Evolutionary conservation across 1,140 invertebrate genomes (phyloP), one percentile per base, ranked within the genome.

Genomic region (Mizuhopecten yessoensis): DNA sequence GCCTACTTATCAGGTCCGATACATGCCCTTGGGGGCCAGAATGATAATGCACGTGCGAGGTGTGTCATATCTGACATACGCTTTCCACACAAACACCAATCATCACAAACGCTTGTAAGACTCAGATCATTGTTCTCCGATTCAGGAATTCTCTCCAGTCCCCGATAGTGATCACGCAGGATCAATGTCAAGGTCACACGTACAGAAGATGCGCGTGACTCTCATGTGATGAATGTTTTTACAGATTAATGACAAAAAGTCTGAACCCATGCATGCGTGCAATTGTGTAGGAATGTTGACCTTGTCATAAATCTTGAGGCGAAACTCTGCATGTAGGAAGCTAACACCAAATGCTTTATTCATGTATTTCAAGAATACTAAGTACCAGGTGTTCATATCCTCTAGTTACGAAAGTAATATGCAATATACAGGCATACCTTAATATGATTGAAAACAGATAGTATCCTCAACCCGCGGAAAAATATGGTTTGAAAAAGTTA

Each of bases 1-100:
- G 57, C 29, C 57, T 75, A 75, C 23, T 75, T 75, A 75, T 75
- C 57, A 17, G 57, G 23, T 17, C 5, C 23, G 57, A 75, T 75
- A 75, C 57, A 75, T 75, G n/a, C 57, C 57, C 57, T 29, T 9
- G 57, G 57, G n/a, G 57, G 57, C 57, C 57, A 75, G 57, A n/a
- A 75, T 75, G 57, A 75, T 75, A 75, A 75, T 75, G 57, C 57
- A 75, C 57, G 57, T 75, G 57, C 57, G 57, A 75, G n/a, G 57
- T 75, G n/a, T 75, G 57, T 75, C 57, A 75, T 29, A 75, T 75
- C 57, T 75, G 57, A 75, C 57, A 75, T 75, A 75, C 57, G 57
- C 57, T 29, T 75, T 29, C 57, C 57, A 1, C 23, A 75, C 57
- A 75, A 75, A 75, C 57, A 75, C 57, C 57, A 75, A 75, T 75